These are phyloP conservation scores for Sebastes trivittatus DNA, from an alignment of 2,797 vertebrate genomes.

Conservation along the genomic window DNA sequence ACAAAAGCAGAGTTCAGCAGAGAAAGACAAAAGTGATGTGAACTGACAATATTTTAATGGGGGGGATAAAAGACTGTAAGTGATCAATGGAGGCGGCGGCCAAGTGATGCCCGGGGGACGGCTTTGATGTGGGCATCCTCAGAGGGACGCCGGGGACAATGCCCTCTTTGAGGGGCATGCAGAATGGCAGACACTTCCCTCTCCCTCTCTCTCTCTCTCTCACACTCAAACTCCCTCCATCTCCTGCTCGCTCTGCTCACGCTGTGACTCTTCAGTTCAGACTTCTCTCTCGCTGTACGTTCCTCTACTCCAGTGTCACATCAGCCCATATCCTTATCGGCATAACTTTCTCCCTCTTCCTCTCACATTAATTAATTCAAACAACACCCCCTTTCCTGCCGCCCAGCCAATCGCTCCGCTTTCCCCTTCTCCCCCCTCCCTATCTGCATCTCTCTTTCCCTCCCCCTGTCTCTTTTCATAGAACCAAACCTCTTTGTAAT, in stretches of 20 bases:
- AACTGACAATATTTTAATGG: constrained; percentile 88
- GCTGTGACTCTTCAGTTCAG: constrained; percentile 38
- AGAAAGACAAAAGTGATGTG: constrained; percentile 86
- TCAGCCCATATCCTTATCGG: constrained; percentile 67
- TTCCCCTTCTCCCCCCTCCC: constrained; percentile 34
- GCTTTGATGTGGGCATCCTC: constrained; percentile 87
- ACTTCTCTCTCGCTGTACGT: constrained; percentile 44
- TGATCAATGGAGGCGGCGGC: constrained; percentile 87
- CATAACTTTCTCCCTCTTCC: constrained; percentile 71
- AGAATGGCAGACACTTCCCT: constrained; percentile 82
- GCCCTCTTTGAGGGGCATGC: constrained; percentile 83
- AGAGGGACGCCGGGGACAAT: constrained; percentile 84
- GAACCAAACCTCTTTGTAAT: constrained; percentile 84
- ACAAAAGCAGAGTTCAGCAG: constrained; percentile 82
- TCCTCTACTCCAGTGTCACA: constrained; percentile 47
- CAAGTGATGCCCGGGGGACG: constrained; percentile 83
- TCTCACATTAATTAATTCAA: constrained; percentile 82
- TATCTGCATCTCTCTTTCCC: constrained; percentile 58
- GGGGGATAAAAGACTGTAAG: constrained; percentile 86
- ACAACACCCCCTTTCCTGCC: constrained; percentile 72
- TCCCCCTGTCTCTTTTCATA: constrained; percentile 78
- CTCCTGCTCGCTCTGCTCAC: constrained; percentile 33
- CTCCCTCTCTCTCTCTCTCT: constrained; percentile 62
- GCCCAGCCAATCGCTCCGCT: constrained; percentile 65
- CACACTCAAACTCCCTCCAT: constrained; percentile 42